phyloP scores from a whole-genome alignment of 2,888 invertebrate genomes.

The Blomia tropicalis region DNA sequence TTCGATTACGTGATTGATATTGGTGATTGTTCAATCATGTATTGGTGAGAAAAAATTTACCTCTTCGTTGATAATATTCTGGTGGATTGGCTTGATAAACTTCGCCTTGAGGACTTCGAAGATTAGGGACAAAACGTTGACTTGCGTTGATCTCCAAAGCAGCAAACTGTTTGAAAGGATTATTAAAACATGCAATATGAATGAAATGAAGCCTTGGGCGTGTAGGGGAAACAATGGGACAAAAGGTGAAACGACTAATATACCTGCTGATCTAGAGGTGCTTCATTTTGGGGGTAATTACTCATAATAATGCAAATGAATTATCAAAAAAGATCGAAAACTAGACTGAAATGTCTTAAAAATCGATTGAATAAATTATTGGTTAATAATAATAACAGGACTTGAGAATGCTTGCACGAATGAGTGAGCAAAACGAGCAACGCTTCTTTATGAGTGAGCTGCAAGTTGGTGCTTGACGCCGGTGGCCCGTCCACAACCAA shows the following conservation, averaged over 20 bases:
- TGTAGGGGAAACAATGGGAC: not conserved
- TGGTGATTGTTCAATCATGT: too few species aligned
- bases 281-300: slow-evolving; percentile 6
- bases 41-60: not conserved
- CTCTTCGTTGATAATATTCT: not conserved
- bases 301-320: slow-evolving; percentile 2
- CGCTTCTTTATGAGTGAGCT: slow-evolving; percentile 8
- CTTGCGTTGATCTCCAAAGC: slow-evolving; percentile 6
- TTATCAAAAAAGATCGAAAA: not conserved
- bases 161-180: slow-evolving; percentile 9
- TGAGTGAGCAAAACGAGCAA: slow-evolving; percentile 8
- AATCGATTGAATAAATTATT: not conserved
- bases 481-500: too few species aligned
- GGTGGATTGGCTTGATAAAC: not conserved
- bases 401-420: not conserved
- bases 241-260: not conserved
- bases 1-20: too few species aligned
- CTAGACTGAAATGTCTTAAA: not conserved
- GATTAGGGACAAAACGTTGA: not conserved
- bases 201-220: not conserved
- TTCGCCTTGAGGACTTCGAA: not conserved
- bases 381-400: not conserved
- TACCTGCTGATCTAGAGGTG: slow-evolving; percentile 14
- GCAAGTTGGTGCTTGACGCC: too few species aligned
- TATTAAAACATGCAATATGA: not conserved